Evolutionary conservation across 2,888 invertebrate species (phyloP), one percentile per base, ranked within the genome.

Genomic region (Hololepta plana): DNA sequence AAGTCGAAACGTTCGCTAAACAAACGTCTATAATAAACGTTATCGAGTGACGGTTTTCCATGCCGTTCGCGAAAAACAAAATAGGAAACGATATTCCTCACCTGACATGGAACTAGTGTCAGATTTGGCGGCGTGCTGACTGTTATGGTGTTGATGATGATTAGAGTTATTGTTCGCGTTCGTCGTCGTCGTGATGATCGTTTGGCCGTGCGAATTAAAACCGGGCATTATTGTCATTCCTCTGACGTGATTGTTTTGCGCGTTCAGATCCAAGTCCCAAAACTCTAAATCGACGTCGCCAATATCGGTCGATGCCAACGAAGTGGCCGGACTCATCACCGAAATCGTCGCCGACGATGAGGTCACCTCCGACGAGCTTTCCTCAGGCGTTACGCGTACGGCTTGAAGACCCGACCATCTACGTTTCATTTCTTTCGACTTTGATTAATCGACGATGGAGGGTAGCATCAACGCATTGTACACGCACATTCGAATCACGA

Each of bases 261-360:
- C 53, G 20, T 66, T 66, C 27, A 67, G 48, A 45, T 70, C 69
- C 45, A 70, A 49, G 43, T 80, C 79, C 84, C 84, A 85, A 39
- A 84, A 62, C 46, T 82, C 84, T 37, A 80, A 62, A 43, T 80
- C 79, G 33, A 79, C 79, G 38, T 63, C 62, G 34, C 70, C 72
- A 51, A 76, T 77, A 40, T 79, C 76, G 11, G 76, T 71, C 38
- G 79, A 76, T 37, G 69, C 69, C 37, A 79, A 60, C 24, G 77
- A 74, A 35, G 75, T 71, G 35, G 72, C 71, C 24, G 77, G 75
- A 41, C 72, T 66, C 53, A 76, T 61, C 35, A 74, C 72, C 24
- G n/a, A n/a, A n/a, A 76, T 57, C 12, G 59, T 55, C 34, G 73
- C 62, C 23, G 79, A 76, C 16, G 75, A 75, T 26, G 76, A 72